Conservation (phyloP, 2,797 vertebrate species). For the Sebastes elongatus region DNA sequence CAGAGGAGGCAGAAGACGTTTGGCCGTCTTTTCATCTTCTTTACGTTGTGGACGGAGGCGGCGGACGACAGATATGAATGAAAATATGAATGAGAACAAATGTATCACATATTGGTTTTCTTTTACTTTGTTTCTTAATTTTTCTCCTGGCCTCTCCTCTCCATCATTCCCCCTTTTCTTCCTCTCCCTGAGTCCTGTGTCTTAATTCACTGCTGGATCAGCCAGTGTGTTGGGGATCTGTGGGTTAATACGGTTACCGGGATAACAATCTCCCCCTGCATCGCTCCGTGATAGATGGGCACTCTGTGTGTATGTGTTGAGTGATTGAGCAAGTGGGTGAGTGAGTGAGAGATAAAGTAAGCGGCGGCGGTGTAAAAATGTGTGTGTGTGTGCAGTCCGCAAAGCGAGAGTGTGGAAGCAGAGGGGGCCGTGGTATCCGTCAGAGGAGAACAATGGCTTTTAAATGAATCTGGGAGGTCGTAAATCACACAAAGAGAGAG, state of each 20-base stretch:
- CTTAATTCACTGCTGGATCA: conserved; percentile 72
- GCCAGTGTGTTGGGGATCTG: conserved; percentile 73
- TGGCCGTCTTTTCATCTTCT: conserved; percentile 34
- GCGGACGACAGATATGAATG: conserved; percentile 49
- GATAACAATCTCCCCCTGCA: conserved; percentile 83
- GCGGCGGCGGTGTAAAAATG: conserved; percentile 66
- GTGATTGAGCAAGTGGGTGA: conserved; percentile 77
- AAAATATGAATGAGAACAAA: conserved; percentile 53
- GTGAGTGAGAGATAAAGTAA: conserved; percentile 80
- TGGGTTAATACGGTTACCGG: conserved; percentile 81
- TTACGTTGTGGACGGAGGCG: neutral
- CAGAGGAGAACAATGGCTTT: conserved; percentile 86
- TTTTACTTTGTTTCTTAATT: conserved; percentile 51
- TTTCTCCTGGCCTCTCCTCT: conserved; percentile 7
- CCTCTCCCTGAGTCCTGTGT: conserved; percentile 37
- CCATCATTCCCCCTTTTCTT: conserved; percentile 18
- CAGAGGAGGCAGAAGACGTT: conserved; percentile 17
- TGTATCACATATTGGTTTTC: conserved; percentile 50
- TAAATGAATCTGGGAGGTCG: conserved; percentile 85
- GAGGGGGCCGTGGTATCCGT: conserved; percentile 76
- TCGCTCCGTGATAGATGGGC: conserved; percentile 79
- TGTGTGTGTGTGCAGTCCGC: conserved; percentile 29
- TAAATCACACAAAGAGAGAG: conserved; percentile 84
- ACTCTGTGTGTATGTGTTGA: conserved; percentile 71
- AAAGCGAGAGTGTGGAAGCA: conserved; percentile 69